Percentiles rank a stretch among this genome's conserved stretches.
phyloP scores from a whole-genome alignment of 2,888 invertebrate species.

The Andrena dorsata region DNA sequence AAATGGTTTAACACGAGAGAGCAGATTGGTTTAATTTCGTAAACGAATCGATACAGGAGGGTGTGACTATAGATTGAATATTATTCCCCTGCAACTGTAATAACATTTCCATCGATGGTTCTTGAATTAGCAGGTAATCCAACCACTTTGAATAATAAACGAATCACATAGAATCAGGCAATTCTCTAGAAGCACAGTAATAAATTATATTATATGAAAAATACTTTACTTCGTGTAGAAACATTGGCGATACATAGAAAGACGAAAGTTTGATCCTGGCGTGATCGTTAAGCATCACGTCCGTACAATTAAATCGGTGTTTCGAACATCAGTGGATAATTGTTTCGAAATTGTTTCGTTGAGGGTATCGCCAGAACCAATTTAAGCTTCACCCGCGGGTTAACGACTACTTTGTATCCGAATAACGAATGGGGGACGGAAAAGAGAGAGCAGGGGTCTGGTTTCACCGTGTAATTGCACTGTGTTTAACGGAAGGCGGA shows the following conservation, averaged over 20 bases:
- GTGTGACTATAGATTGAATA: not conserved
- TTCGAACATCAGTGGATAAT: too few species aligned
- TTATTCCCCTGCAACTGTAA: not conserved
- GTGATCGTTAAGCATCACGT: not conserved
- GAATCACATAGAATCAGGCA: too few species aligned
- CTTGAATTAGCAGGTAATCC: too few species aligned
- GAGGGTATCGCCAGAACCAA: slow-evolving; percentile 11
- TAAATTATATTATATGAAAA: too few species aligned
- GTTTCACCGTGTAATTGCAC: slow-evolving; percentile 30
- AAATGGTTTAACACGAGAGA: not conserved
- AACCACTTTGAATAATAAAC: too few species aligned
- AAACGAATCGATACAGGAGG: not conserved
- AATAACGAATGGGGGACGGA: slow-evolving; percentile 29
- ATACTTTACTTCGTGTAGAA: too few species aligned
- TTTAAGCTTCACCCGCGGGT: slow-evolving; percentile 45
- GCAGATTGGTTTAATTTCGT: not conserved
- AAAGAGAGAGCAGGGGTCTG: not conserved
- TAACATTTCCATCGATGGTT: not conserved
- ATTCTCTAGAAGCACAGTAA: too few species aligned
- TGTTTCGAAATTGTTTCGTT: too few species aligned
- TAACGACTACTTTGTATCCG: slow-evolving; percentile 42
- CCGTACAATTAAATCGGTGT: not conserved
- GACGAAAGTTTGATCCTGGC: too few species aligned
- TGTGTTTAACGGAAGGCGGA: slow-evolving; percentile 44
- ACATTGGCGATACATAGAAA: too few species aligned